These are phyloP conservation scores for Neocrepidodera transversa DNA, from an alignment of 2,888 invertebrate genomes.

Conservation along the genomic window DNA sequence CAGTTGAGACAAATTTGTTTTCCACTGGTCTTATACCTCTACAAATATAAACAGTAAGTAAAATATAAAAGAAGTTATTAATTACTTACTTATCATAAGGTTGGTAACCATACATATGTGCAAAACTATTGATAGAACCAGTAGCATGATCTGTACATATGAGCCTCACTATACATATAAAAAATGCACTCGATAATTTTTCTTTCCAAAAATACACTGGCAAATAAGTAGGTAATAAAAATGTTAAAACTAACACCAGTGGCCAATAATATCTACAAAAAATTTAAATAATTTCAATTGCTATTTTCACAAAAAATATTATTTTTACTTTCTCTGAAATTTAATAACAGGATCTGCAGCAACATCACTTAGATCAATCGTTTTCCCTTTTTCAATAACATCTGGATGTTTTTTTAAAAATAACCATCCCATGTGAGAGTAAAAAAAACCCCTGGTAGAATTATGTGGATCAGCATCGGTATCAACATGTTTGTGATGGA, in stretches of 20 bases:
- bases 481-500: slow-evolving; percentile 89
- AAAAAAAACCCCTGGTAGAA: slow-evolving; percentile 85
- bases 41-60: slow-evolving; percentile 12
- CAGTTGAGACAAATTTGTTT: slow-evolving; percentile 73
- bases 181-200: slow-evolving; percentile 70
- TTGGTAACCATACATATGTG: slow-evolving; percentile 80
- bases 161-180: slow-evolving; percentile 78
- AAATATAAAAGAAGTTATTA: too few relatives aligned
- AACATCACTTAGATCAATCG: slow-evolving; percentile 85
- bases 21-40: slow-evolving; percentile 78
- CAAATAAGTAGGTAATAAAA: slow-evolving; percentile 76
- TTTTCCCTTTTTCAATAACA: slow-evolving; percentile 81
- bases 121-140: slow-evolving; percentile 89
- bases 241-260: slow-evolving; percentile 76
- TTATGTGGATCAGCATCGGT: slow-evolving; percentile 93
- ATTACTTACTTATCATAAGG: slow-evolving; percentile 75
- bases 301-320: too few relatives aligned
- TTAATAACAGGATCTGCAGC: slow-evolving; percentile 79
- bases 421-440: slow-evolving; percentile 95
- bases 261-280: slow-evolving; percentile 68
- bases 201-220: slow-evolving; percentile 83
- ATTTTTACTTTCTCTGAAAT: slow-evolving; percentile 83
- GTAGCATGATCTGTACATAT: slow-evolving; percentile 81
- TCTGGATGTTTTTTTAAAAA: slow-evolving; percentile 87
- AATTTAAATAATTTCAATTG: neutral